phyloP scores from a whole-genome alignment of 1,140 invertebrate species.

The Drosophila insularis region DNA sequence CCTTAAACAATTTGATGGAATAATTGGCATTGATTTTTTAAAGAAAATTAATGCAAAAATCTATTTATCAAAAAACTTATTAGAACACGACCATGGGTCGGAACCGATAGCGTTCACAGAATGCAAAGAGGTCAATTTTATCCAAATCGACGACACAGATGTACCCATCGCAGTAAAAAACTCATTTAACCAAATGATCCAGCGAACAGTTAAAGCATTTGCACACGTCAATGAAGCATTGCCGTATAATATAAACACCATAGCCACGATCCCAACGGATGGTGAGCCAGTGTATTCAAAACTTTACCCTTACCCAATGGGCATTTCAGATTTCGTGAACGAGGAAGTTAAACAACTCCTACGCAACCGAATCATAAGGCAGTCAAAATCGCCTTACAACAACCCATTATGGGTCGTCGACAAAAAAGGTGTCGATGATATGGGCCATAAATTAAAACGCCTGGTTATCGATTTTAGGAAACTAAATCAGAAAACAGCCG shows the following conservation, averaged over 20 bases:
- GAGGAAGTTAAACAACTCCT: no score
- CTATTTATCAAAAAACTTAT: background rate
- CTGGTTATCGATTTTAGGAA: slow-evolving; percentile 16
- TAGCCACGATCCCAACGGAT: no score
- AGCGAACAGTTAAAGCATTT: slow-evolving; percentile 1
- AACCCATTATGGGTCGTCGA: no score
- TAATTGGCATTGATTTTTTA: no score
- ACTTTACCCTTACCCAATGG: no score
- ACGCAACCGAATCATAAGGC: no score
- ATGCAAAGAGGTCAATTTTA: slow-evolving; percentile 12
- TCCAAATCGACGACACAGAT: slow-evolving; percentile 1
- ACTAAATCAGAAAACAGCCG: no score
- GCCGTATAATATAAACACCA: slow-evolving; percentile 1
- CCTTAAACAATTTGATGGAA: no score
- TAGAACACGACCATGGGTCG: background rate
- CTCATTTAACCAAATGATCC: slow-evolving; percentile 11
- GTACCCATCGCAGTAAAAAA: slow-evolving; percentile 4
- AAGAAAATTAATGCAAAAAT: background rate
- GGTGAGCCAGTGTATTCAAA: no score
- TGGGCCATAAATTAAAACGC: background rate
- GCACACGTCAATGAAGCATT: slow-evolving; percentile 1
- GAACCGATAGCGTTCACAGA: no score
- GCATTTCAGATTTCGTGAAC: background rate
- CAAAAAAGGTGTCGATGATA: background rate
- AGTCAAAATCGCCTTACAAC: no score